phyloP scores from a whole-genome alignment of 2,113 vertebrate genomes.

The Elaphurus davidianus region DNA sequence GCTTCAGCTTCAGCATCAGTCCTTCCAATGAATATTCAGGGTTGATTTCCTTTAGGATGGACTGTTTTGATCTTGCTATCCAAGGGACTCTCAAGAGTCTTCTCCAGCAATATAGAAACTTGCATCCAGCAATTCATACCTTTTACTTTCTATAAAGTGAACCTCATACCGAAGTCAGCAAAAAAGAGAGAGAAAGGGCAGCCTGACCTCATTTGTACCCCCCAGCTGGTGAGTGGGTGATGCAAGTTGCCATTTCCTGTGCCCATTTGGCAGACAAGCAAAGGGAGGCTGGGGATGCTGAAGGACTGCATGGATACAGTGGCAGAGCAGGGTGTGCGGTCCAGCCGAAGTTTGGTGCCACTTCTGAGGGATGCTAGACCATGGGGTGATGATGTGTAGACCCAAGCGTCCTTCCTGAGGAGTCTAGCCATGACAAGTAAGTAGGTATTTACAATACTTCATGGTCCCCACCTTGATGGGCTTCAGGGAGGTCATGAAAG shows the following conservation, averaged over 20 bases:
- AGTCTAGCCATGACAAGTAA: not conserved
- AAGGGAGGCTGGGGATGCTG: not conserved
- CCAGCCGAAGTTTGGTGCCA: no score
- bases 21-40: not conserved
- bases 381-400: fast-evolving
- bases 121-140: fast-evolving
- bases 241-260: fast-evolving
- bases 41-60: not conserved
- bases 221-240: fast-evolving
- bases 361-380: not conserved
- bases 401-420: no score
- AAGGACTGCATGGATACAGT: fast-evolving
- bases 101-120: not conserved
- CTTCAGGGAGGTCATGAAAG: not conserved
- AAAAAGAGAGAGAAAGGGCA: not conserved
- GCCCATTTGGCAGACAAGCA: not conserved
- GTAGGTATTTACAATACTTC: fast-evolving
- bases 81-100: not conserved
- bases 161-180: not conserved
- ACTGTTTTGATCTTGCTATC: not conserved
- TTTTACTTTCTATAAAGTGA: not conserved
- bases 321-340: not conserved
- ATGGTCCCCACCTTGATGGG: fast-evolving
- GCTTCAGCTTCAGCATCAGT: not conserved
- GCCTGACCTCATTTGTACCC: fast-evolving